Evolutionary conservation across 2,888 invertebrate genomes (phyloP).

Genomic region (Resseliella maxima): DNA sequence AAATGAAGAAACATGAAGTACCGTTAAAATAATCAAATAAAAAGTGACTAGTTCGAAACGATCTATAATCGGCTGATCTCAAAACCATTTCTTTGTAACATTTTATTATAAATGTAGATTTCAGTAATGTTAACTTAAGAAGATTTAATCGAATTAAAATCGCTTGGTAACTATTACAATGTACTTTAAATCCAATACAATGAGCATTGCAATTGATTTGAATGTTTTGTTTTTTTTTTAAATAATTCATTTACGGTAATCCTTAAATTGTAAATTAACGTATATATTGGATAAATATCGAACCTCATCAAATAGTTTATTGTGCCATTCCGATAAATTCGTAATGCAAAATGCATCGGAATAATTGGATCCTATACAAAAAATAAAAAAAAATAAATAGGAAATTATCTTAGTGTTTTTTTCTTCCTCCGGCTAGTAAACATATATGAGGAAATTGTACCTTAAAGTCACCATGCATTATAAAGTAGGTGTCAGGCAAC

Average conservation of each 20-base stretch:
- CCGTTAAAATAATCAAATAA: background rate
- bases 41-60: background rate
- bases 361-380: constrained; percentile 93
- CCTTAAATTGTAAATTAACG: background rate
- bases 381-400: too few species aligned
- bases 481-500: constrained; percentile 95
- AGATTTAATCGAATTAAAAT: too few species aligned
- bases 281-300: background rate
- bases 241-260: background rate
- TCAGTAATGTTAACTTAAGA: too few species aligned
- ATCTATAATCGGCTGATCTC: too few species aligned
- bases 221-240: background rate
- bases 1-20: background rate
- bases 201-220: background rate
- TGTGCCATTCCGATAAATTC: constrained; percentile 92
- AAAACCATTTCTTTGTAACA: too few species aligned
- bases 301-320: constrained; percentile 93
- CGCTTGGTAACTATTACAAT: background rate
- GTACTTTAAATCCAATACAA: background rate
- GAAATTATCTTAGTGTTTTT: too few species aligned
- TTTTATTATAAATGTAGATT: too few species aligned
- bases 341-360: constrained; percentile 91
- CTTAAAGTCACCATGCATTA: constrained; percentile 97
- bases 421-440: too few species aligned
- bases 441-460: too few species aligned